Evolutionary conservation across 2,888 invertebrate genomes (phyloP), one percentile per base, ranked within the genome.

Genomic region (Platycheirus rosarum): DNA sequence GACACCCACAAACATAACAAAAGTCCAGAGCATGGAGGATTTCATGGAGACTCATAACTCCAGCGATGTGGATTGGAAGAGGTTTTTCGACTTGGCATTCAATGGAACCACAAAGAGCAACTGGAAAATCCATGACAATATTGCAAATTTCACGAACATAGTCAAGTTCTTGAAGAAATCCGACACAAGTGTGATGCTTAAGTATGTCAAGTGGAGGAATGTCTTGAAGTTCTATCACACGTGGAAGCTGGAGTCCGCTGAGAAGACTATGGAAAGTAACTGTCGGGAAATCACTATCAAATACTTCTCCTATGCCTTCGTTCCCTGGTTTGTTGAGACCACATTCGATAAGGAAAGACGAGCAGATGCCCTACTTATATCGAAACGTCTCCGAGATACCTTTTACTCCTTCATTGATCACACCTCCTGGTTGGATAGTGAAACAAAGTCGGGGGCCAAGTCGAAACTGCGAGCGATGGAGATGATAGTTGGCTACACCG

Each of bases 301-400:
- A 0, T 89, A 88, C 42, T 88, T 85, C 13, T 87, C 86, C 16
- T 88, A 88, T 42, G 89, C 89, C 0, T 66, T 89, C 11, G 6
- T 89, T 14, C 89, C 89, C 0, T 89, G 89, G 89, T 88, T 89
- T 20, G 88, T 89, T 1, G 87, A 86, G 2, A 71, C 85, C n/a
- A 86, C 86, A 0, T 89, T 88, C 37, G 88, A 88, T 32, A 84
- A 82, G 37, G 84, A 88, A 2, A 84, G 85, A 1, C 87, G 89
- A 0, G 87, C 88, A 0, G 89, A 89, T 74, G 85, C 88, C 0
- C 70, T 89, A 0, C 53, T 66, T 1, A 42, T 89, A 2, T 87
- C 89, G 0, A 87, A 86, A 35, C 80, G 86, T 1, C 84, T 89
- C 0, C 86, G 86, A 65, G 85, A 87, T 2, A 88, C 87, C 0